Base-by-base conservation (phyloP, 2,113 vertebrate species). In the Sakesphorus luctuosus region DNA sequence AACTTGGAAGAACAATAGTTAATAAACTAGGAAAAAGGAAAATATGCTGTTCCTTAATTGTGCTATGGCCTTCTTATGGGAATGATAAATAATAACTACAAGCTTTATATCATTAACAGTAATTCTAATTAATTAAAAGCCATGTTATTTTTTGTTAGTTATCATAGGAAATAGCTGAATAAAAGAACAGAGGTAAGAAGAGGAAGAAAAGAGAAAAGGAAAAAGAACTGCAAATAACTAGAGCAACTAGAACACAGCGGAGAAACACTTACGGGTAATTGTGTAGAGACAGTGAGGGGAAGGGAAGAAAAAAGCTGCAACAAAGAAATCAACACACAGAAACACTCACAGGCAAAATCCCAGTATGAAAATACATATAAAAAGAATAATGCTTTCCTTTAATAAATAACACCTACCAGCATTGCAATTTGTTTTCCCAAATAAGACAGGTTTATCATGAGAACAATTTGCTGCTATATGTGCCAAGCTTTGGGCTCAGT, bases 1-100 rank as follows among this genome's bases (percentile, higher is more conserved):
- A 28, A 29, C 50, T 91, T 79, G 53, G 87, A 97, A 95, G 40
- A 94, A 65, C 20, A 90, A 67, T 43, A 35, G 87, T 44, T 44
- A 18, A 20, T 52, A 81, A 94, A 74, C 4, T 26, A 61, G 47
- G 74, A 92, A 85, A 85, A 86, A 81, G 18, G 9, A 66, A 83
- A 90, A 56, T n/a, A 80, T 62, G 1, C 16, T 85, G 6, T 85
- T 97, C 80, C n/a, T 66, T 79, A 78, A 79, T 63, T 92, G 31
- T 43, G 4, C 14, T 83, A n/a, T 40, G 55, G 31, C 21, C 49
- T 93, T 90, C 28, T 53, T 89, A 59, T 72, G 10, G 72, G 16
- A 93, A 63, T 36, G 16, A 65, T 90, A 93, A 86, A 65, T 43
- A 0, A 50, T 19, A 88, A 83, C 65, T 85, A 49, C 19, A 83